phyloP scores from a whole-genome alignment of 1,140 invertebrate genomes.

The Dolichoris vasculosae region DNA sequence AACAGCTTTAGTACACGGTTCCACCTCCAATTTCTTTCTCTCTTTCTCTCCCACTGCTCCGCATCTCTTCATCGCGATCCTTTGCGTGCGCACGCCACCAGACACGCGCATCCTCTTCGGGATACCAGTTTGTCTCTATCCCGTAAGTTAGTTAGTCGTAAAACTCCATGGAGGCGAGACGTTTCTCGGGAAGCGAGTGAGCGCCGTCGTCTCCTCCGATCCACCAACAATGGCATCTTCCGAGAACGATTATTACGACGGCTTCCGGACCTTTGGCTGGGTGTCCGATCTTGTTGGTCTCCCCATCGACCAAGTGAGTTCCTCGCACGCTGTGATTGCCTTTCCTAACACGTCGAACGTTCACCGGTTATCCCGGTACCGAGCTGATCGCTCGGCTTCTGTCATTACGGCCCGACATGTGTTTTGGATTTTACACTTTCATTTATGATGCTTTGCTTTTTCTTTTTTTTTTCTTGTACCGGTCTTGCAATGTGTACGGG shows the following conservation, averaged over 20 bases:
- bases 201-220: not conserved
- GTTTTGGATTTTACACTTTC: not conserved
- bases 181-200: not conserved
- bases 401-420: not conserved
- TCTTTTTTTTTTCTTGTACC: not conserved
- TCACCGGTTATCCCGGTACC: not conserved
- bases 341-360: not conserved
- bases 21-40: not conserved
- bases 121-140: not conserved
- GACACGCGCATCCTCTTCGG: not conserved
- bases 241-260: constrained; percentile 74
- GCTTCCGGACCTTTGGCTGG: constrained; percentile 77
- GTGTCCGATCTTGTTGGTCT: constrained; percentile 76
- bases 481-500: not conserved
- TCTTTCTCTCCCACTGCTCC: not conserved
- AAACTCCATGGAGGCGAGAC: constrained; percentile 20
- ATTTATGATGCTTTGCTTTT: not conserved
- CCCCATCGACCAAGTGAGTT: constrained; percentile 79
- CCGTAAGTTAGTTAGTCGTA: constrained; percentile 9
- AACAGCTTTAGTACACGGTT: not conserved
- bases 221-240: constrained; percentile 12
- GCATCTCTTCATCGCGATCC: not conserved
- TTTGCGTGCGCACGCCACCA: constrained; percentile 9
- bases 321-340: not conserved
- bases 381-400: not conserved